phyloP scores from a whole-genome alignment of 2,797 vertebrate species.

The Lithobates pipiens region DNA sequence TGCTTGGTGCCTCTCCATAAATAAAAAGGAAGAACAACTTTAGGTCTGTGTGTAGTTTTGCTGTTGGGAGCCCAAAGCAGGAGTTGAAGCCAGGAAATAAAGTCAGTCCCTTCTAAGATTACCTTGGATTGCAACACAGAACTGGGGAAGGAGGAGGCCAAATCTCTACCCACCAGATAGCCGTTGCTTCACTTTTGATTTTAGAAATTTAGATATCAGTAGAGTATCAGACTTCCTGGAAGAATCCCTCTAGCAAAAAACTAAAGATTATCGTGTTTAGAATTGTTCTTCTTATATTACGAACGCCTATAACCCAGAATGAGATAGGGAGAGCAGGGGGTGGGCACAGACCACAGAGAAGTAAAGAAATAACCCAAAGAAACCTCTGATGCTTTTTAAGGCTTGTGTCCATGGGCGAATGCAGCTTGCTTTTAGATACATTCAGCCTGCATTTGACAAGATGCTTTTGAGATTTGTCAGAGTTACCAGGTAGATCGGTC shows the following conservation, averaged over 20 bases:
- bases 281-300: neutral
- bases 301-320: neutral
- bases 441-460: no score
- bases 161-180: neutral
- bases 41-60: neutral
- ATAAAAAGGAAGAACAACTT: neutral
- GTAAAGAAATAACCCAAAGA: no score
- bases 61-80: neutral
- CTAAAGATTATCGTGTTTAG: neutral
- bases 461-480: no score
- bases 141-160: neutral
- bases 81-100: neutral
- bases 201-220: neutral
- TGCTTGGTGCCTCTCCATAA: neutral
- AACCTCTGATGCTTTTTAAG: no score
- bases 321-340: neutral
- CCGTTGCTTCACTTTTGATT: conserved; percentile 3
- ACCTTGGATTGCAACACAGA: neutral
- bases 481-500: no score
- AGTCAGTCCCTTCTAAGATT: neutral
- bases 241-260: neutral
- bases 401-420: no score
- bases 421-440: no score
- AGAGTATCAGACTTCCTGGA: neutral
- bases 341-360: neutral